Evolutionary conservation across 2,797 vertebrate genomes (phyloP).

Genomic region (Sebastes alutus): DNA sequence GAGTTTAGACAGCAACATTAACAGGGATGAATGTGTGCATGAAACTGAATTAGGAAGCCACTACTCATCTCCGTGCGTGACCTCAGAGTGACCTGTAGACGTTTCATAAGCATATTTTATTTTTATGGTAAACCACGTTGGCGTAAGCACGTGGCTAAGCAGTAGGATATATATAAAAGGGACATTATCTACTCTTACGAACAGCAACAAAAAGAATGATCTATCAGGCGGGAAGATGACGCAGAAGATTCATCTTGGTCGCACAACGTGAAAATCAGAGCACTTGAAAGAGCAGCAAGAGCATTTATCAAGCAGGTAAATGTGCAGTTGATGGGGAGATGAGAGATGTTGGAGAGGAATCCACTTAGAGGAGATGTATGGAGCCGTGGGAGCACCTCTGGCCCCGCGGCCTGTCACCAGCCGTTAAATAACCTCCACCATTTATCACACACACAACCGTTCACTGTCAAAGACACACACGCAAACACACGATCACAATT

Average conservation of each 20-base stretch:
- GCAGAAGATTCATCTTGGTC: background rate
- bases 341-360: conserved; percentile 54
- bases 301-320: conserved; percentile 53
- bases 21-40: background rate
- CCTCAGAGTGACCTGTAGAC: background rate
- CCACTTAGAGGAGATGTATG: conserved; percentile 64
- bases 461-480: background rate
- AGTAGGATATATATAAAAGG: background rate
- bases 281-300: conserved; percentile 5
- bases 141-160: background rate
- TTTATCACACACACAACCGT: conserved; percentile 44
- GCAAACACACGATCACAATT: too few relatives aligned
- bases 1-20: background rate
- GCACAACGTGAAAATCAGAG: background rate
- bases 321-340: conserved; percentile 40
- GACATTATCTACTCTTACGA: background rate
- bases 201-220: background rate
- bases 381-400: conserved; percentile 19
- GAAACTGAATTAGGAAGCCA: background rate
- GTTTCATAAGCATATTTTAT: background rate
- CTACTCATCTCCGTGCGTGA: background rate
- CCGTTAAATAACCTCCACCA: conserved; percentile 44
- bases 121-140: conserved; percentile 6
- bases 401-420: conserved; percentile 49
- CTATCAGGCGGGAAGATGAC: background rate